Percentiles rank a stretch among this genome's conserved stretches.
phyloP scores from a whole-genome alignment of 2,888 invertebrate species.

The Rambutsinella grinnellia region DNA sequence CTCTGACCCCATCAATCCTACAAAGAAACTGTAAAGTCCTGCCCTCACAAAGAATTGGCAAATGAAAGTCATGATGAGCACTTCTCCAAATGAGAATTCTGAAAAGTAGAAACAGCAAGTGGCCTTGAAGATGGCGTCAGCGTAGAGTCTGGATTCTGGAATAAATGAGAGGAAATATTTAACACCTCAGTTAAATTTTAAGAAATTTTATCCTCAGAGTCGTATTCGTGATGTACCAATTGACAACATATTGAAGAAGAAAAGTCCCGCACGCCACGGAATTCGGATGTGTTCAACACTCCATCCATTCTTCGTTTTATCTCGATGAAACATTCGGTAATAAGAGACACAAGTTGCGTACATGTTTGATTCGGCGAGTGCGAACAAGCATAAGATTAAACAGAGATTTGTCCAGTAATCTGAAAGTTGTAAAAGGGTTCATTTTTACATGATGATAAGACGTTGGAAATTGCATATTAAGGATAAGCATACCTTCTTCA shows the following conservation, averaged over 20 bases:
- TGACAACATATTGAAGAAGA: slow-evolving; percentile 47
- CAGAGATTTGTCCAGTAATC: slow-evolving; percentile 53
- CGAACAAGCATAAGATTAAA: slow-evolving; percentile 43
- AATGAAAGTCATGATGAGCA: slow-evolving; percentile 47
- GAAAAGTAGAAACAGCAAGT: slow-evolving; percentile 52
- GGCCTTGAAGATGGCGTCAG: slow-evolving; percentile 52
- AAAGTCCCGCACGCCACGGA: slow-evolving; percentile 41
- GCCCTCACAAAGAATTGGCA: slow-evolving; percentile 51
- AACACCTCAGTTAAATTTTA: background rate
- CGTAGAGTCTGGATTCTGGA: slow-evolving; percentile 46
- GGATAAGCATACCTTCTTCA: slow-evolving; percentile 40
- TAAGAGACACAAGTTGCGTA: slow-evolving; percentile 32
- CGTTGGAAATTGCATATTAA: no score
- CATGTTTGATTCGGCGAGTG: slow-evolving; percentile 56
- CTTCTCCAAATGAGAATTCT: slow-evolving; percentile 48
- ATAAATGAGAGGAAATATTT: background rate
- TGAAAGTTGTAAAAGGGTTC: background rate
- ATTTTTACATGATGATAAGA: no score
- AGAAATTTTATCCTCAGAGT: background rate
- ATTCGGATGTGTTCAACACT: slow-evolving; percentile 39
- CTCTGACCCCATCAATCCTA: slow-evolving; percentile 24
- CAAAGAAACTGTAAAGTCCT: slow-evolving; percentile 19
- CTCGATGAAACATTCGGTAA: slow-evolving; percentile 46
- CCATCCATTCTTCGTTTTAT: slow-evolving; percentile 43
- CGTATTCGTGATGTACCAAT: slow-evolving; percentile 25